Evolutionary conservation across 1,140 invertebrate genomes (phyloP), one percentile per base, ranked within the genome.

Genomic region (Temnothorax longispinosus): DNA sequence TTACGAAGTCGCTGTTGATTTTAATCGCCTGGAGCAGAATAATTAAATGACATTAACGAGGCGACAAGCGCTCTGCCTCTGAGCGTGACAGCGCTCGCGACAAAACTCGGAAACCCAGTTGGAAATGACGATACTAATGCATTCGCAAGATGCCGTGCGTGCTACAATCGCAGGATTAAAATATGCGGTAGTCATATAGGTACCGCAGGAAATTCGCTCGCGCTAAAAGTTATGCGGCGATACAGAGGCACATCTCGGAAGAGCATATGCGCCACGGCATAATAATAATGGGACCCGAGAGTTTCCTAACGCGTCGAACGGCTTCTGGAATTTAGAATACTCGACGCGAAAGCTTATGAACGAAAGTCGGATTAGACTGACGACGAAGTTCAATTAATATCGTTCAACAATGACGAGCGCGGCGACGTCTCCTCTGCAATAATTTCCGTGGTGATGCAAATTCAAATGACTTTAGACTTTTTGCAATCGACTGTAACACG

Each of bases 101-200:
- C 27, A 84, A 27, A 27, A 75, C 41, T 60, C 69, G 69, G 80
- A 27, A 27, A 1, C 27, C 15, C 80, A 74, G 67, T 38, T 74
- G 69, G 41, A 84, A 84, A 84, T 60, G 54, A 84, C 21, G 54
- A 47, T 11, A 38, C 41, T 82, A 82, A 84, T 84, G 54, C 41
- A 18, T 56, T 74, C 54, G 77, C 35, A 35, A 69, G 35, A 81
- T 6, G 27, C 35, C 65, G 38, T 41, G 62, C 47, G 44, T 52
- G 41, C 27, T 41, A 27, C 32, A 41, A 58, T 50, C 13, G 32
- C 13, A 27, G 41, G 41, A 74, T 62, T 47, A 84, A 75, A 84
- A 18, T 41, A 21, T 32, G 69, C 69, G 54, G 7, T n/a, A 47
- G 27, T 75, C 27, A 2, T 1, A 27, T 27, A 27, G 27, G 27